phyloP scores from a whole-genome alignment of 1,140 invertebrate genomes.

The Heliothis virescens region DNA sequence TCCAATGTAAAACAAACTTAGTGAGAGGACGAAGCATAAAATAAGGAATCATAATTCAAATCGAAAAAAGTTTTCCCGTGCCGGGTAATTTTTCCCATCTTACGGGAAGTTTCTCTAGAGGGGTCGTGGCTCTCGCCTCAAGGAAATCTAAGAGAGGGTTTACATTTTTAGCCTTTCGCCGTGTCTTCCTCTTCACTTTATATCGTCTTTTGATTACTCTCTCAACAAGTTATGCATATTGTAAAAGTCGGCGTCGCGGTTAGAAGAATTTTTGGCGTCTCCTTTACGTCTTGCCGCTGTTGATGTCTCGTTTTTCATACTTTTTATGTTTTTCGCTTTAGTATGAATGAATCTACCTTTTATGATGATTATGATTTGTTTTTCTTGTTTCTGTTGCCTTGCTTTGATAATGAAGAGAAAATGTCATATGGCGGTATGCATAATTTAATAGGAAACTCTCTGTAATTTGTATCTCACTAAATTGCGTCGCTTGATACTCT shows the following conservation, averaged over 20 bases:
- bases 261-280: conserved; percentile 78
- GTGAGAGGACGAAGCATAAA: conserved; percentile 78
- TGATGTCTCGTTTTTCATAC: conserved; percentile 79
- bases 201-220: conserved; percentile 86
- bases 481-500: neutral
- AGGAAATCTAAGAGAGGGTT: conserved; percentile 83
- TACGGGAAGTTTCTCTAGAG: conserved; percentile 82
- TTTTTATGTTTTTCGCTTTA: conserved; percentile 76
- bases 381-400: conserved; percentile 26
- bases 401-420: conserved; percentile 6
- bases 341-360: conserved; percentile 74
- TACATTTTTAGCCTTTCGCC: conserved; percentile 85
- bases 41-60: conserved; percentile 86
- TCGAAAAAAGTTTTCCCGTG: conserved; percentile 84
- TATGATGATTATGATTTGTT: conserved; percentile 53
- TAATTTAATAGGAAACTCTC: neutral
- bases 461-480: neutral
- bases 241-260: conserved; percentile 75
- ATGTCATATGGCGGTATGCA: conserved; percentile 4
- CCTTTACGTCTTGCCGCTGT: conserved; percentile 75
- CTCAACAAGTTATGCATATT: conserved; percentile 86
- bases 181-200: conserved; percentile 83
- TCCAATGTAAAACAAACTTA: conserved; percentile 83
- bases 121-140: conserved; percentile 75
- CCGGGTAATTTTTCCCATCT: conserved; percentile 85